A percentile compares a stretch with the other conserved stretches of the same genome.
These are phyloP conservation scores for Oscheius sp. DNA, from an alignment of 2,888 invertebrate species.

Conservation along the genomic window DNA sequence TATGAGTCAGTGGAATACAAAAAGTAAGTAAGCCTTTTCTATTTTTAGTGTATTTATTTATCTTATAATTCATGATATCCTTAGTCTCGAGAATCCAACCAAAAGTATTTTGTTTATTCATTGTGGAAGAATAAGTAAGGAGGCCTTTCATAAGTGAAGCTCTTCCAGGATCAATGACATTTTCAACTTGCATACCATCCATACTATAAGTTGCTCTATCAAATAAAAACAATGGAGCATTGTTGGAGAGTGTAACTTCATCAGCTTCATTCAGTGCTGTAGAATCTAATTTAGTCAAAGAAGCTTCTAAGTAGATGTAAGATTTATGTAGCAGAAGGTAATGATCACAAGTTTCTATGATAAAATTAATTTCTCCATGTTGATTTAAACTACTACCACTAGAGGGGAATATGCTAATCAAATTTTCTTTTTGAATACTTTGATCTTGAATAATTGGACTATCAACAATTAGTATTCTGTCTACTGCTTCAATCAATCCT, in stretches of 20 bases:
- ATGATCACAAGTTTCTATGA: conserved; percentile 47
- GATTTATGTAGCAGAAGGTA: conserved; percentile 40
- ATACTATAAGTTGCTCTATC: conserved; percentile 48
- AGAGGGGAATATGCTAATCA: conserved; percentile 33
- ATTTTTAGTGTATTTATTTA: conserved; percentile 51
- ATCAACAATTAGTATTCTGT: conserved; percentile 36
- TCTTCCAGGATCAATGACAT: conserved; percentile 50
- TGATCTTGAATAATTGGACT: conserved; percentile 36
- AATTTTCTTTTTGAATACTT: conserved; percentile 36
- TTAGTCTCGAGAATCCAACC: conserved; percentile 52
- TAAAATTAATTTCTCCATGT: conserved; percentile 49
- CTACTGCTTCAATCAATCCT: conserved; percentile 32
- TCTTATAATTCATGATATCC: conserved; percentile 48
- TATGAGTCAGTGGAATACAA: conserved; percentile 52
- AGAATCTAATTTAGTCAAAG: no score
- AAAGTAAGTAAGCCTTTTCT: conserved; percentile 50
- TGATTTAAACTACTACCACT: conserved; percentile 39
- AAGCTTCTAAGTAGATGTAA: conserved; percentile 46
- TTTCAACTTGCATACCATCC: conserved; percentile 42
- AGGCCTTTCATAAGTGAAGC: conserved; percentile 52
- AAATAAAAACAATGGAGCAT: conserved; percentile 54
- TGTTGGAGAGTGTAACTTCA: conserved; percentile 48
- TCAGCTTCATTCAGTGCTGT: no score
- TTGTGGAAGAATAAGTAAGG: conserved; percentile 45
- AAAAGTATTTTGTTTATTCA: conserved; percentile 57